Conservation (phyloP, 2,888 invertebrate genomes). For the Himalopsyche anomala region DNA sequence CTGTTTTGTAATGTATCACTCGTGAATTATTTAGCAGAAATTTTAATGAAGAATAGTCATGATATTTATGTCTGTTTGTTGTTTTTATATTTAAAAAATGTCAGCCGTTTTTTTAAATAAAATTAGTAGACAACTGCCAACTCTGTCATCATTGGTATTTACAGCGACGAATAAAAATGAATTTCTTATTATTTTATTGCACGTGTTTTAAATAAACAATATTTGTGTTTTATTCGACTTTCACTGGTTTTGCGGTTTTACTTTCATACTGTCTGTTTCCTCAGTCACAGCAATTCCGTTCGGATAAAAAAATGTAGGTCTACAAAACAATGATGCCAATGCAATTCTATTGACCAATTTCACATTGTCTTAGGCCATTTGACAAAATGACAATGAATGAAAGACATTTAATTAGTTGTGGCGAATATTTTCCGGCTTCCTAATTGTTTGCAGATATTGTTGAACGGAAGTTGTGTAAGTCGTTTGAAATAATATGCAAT, state of each 20-base stretch:
- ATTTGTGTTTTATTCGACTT: slow-evolving; percentile 24
- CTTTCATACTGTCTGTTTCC: slow-evolving; percentile 24
- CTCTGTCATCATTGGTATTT: too few species aligned
- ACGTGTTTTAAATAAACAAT: slow-evolving; percentile 33
- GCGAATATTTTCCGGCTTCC: not conserved
- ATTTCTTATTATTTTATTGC: not conserved
- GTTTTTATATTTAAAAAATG: too few species aligned
- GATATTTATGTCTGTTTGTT: too few species aligned
- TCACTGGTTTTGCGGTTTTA: slow-evolving; percentile 37
- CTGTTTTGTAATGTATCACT: too few species aligned
- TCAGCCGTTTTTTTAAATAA: too few species aligned
- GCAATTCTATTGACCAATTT: slow-evolving; percentile 25
- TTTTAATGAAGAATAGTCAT: too few species aligned
- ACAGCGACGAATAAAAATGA: too few species aligned
- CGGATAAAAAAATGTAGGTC: slow-evolving; percentile 30
- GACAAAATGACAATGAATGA: slow-evolving; percentile 6
- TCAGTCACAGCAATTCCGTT: slow-evolving; percentile 6
- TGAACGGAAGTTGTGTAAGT: not conserved
- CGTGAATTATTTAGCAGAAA: too few species aligned
- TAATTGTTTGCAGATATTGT: not conserved
- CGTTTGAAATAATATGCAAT: not conserved
- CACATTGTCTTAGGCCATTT: not conserved
- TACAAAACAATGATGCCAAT: slow-evolving; percentile 15
- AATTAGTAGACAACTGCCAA: too few species aligned
- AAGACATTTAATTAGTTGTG: not conserved